Base-by-base conservation (phyloP, 1,140 invertebrate genomes). In the Drosophila carrolli region DNA sequence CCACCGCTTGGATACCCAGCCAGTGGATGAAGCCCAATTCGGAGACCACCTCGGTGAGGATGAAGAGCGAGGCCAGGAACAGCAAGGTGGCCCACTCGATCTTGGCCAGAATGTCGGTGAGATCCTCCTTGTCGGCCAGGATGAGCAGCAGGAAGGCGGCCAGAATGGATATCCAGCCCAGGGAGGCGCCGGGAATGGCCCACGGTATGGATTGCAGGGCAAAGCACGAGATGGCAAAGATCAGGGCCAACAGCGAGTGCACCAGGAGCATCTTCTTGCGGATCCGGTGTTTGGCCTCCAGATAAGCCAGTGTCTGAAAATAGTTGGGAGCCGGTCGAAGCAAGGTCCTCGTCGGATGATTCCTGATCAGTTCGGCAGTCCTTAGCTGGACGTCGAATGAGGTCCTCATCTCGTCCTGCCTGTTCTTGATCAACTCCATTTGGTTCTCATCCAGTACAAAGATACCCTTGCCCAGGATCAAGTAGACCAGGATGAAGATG, bases 21-120 rank as follows among this genome's bases (percentile, higher is more conserved):
- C 94, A 96, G 2, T 93, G 92, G 5, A 97, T 95, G 0, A 97
- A 85, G 4, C 95, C 95, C 19, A 97, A 78, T 66, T 94, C 93
- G 0, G 94, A 93, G 5, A 97, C 84, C 8, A 95, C 95, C 92
- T 96, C 96, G 95, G 97, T 97, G 1, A 97, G 92, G 5, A 96
- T 94, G 73, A 97, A 97, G 0, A 97, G 91, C 0, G 95, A 94
- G 1, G 95, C 95, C 75, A 97, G 96, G 80, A 97, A 97, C 10
- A 97, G 88, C 0, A 97, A 91, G 0, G 96, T 96, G 2, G 94
- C 94, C 96, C 96, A 97, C 91, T 97, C 96, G 1, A 97, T 94
- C 37, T 95, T 93, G 0, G 94, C 93, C 44, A 97, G 92, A 10
- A 96, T 92, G 14, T 93, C 93, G 59, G 96, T 95, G 7, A 97